Evolutionary conservation across 2,797 vertebrate species (phyloP).

Genomic region (Poliocrania exsul): DNA sequence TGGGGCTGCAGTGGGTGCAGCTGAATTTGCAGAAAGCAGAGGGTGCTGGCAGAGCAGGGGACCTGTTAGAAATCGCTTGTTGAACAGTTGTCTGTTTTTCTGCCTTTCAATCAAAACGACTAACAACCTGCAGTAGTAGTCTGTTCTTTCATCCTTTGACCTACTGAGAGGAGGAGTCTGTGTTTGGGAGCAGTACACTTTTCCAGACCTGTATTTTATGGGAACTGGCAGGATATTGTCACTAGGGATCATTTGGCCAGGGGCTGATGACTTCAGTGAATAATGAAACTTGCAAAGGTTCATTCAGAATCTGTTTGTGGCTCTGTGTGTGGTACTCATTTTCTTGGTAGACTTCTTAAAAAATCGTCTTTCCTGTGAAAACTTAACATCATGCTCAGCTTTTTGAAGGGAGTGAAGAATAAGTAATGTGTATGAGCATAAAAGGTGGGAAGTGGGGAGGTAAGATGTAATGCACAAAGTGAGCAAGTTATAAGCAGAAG

Average conservation of each 20-base stretch:
- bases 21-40: not conserved
- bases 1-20: not conserved
- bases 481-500: not conserved
- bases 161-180: not conserved
- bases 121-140: not conserved
- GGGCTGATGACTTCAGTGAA: not conserved
- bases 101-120: not conserved
- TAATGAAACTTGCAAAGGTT: not conserved
- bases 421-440: not conserved
- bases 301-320: not conserved
- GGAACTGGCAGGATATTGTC: not conserved
- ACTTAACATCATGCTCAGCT: not conserved
- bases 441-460: not conserved
- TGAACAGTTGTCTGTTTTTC: not conserved
- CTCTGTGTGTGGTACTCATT: fast-evolving
- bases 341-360: not conserved
- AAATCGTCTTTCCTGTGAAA: not conserved
- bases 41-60: not conserved
- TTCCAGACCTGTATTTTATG: not conserved
- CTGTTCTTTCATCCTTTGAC: not conserved
- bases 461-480: not conserved
- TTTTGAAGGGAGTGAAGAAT: not conserved
- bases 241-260: not conserved
- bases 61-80: not conserved
- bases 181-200: not conserved